Evolutionary conservation across 2,888 invertebrate species (phyloP), one percentile per base, ranked within the genome.

Genomic region (Amphipoea oculea): DNA sequence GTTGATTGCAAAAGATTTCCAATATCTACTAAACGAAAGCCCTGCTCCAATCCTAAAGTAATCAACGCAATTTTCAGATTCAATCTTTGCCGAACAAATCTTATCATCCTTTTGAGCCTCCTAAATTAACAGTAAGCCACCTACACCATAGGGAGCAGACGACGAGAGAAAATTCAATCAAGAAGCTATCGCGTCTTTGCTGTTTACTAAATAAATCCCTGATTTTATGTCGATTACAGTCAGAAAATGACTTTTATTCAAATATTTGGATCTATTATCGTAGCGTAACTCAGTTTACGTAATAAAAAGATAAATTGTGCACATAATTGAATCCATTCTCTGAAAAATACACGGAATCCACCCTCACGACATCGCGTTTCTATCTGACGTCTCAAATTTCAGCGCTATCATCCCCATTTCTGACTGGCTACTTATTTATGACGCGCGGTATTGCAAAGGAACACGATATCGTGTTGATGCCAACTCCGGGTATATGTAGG

Each of bases 351-450:
- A 83, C 76, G 65, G 57, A 72, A 69, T 66, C 57, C 20, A 63
- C 51, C 29, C 29, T 71, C 72, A 80, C 74, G 79, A 66, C 75
- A 81, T 81, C 79, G 78, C 72, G 79, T 81, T 72, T 77, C 40
- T 67, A 48, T 51, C 74, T 70, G 70, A 72, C 68, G 79, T 80
- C 81, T 86, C 80, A 73, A 88, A 88, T 74, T 81, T 84, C 73
- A 74, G 67, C 57, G 79, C 63, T 80, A 84, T 84, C 84, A 67
- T 77, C 72, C 75, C 73, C 84, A 80, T 84, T 85, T 87, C 67
- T 87, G 81, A 74, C 87, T 84, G 62, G 51, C 76, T 76, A 54
- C 42, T 84, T 87, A 87, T 85, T 85, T 87, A 85, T 76, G 85
- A 84, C 67, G 84, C 75, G 73, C 69, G 17, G 74, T 80, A 86